Base-by-base conservation (phyloP, 2,888 invertebrate species). In the Perdita meconis region DNA sequence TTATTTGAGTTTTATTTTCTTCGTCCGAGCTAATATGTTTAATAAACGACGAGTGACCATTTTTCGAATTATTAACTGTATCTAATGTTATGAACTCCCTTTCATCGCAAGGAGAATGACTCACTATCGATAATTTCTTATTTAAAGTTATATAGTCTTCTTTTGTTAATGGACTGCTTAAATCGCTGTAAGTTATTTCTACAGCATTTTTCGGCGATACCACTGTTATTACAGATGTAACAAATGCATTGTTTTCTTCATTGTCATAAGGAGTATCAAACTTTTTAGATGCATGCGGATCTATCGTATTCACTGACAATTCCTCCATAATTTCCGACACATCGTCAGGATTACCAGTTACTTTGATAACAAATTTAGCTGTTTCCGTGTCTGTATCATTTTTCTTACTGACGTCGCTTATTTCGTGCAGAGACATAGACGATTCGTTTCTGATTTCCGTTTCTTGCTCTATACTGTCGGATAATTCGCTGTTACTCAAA, bases 281-380 rank as follows among this genome's bases (percentile, higher is more conserved):
- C 50, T 73, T 69, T 65, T 78, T 53, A 1, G 53, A 53, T 38
- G n/a, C 55, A 22, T 64, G 34, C 12, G 64, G 61, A 61, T 74
- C 55, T 57, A 72, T 34, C 38, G 68, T 36, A 69, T 73, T 64
- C 5, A 51, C 64, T 10, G 77, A 69, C 26, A 91, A 79, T 66
- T 88, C 88, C 68, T 89, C 77, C 13, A 89, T 88, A 36, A 91
- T 89, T 22, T 91, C 89, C 12, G 76, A 85, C 2, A 91, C 85
- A 74, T 90, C 89, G 1, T 90, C 89, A 6, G 87, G 82, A 16
- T 82, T 82, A 1, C 90, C 90, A 0, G 90, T 89, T 40, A 91
- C 84, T 80, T 90, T 89, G 6, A 90, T 88, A 3, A 82, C 85
- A 56, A 90, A 91, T 61, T 69, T 71, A 42, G 66, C 51, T 13